Base-by-base conservation (phyloP, 2,888 invertebrate genomes). In the Allolobophora icterica region DNA sequence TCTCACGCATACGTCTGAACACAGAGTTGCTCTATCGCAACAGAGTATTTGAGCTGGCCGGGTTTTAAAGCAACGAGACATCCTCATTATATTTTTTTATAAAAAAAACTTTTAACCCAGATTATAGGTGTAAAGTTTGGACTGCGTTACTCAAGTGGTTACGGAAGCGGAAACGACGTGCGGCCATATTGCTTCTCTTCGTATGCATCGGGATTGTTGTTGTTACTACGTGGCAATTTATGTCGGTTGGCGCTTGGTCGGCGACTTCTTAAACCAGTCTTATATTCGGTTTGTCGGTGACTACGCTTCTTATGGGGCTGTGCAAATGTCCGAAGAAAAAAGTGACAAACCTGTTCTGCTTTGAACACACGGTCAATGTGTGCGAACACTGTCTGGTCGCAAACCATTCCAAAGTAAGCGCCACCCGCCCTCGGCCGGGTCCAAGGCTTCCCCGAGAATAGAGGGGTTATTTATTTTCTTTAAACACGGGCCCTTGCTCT, bases 271-370 rank as follows among this genome's bases (percentile, higher is more conserved):
- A 33, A 30, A 35, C 0, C 38, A 52, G 52, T 58, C n/a, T 58
- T n/a, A 34, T 30, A 30, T 45, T 42, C 17, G 30, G 90, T 71
- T 30, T 42, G 58, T 90, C 38, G 38, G 90, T 71, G 33, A 33
- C 33, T 90, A n/a, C 35, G 17, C 34, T 33, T 52, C 30, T 90
- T 33, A 99, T 99, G 99, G 99, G 99, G 93, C 96, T 99, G 92
- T 99, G 99, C 96, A 99, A 99, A 96, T 99, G 99, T 96, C 98
- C 99, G 35, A 99, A 99, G 96, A 96, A 98, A 94, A 97, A 97
- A 96, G 98, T 99, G 92, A 99, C 99, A 91, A 99, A 98, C 96
- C 97, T 99, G 95, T 99, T 99, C 96, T 99, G 99, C 96, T 99
- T 99, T 96, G 99, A 99, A 95, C 99, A 99, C 96, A 96, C 99